phyloP scores from a whole-genome alignment of 2,113 vertebrate species.

The Gorsachius goisagi region DNA sequence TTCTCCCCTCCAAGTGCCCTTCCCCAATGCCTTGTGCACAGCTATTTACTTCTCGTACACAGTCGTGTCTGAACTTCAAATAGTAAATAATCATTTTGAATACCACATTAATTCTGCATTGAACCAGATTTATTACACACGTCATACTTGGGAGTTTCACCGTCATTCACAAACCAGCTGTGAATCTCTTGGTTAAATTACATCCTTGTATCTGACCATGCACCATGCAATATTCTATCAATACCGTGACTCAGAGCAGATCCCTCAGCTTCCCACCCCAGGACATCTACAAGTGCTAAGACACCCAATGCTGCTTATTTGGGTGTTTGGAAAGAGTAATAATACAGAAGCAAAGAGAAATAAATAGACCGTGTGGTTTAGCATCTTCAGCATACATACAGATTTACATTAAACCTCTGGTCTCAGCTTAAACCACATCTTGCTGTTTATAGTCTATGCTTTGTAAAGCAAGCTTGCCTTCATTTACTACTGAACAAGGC shows the following conservation, averaged over 20 bases:
- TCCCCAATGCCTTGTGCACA: not conserved
- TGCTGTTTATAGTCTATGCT: not conserved
- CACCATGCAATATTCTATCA: not conserved
- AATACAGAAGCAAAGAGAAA: not conserved
- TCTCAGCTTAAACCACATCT: not conserved
- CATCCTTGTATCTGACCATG: not conserved
- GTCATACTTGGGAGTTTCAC: not conserved
- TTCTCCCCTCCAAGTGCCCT: not conserved
- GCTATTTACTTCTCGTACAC: not conserved
- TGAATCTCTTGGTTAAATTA: not conserved
- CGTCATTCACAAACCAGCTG: not conserved
- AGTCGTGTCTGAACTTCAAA: not conserved
- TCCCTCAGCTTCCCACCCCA: not conserved
- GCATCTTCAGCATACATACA: not conserved
- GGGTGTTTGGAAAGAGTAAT: not conserved
- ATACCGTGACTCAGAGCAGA: not conserved
- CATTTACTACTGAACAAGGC: not conserved
- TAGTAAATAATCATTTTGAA: not conserved
- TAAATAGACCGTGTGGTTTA: not conserved
- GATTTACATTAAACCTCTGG: not conserved
- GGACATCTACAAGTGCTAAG: not conserved
- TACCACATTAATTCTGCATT: not conserved
- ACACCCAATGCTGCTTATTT: not conserved
- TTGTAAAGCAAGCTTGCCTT: not conserved
- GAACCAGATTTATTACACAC: not conserved